Conservation (phyloP, 1,140 invertebrate genomes). For the Bombus impatiens region DNA sequence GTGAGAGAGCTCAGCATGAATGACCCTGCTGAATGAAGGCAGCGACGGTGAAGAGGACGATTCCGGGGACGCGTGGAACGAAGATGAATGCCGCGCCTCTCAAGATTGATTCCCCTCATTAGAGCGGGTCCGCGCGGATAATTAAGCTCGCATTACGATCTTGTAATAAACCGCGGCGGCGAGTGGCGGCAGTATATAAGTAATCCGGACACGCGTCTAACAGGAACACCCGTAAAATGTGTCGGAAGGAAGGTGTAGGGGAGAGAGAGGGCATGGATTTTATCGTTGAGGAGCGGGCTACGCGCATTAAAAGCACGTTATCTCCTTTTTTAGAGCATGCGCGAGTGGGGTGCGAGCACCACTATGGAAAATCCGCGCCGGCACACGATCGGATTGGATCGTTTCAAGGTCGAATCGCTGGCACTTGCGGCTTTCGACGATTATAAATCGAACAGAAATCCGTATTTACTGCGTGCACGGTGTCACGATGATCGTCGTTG, state of each 20-base stretch:
- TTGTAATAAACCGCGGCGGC: slow-evolving; percentile 46
- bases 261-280: background rate
- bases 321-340: slow-evolving; percentile 54
- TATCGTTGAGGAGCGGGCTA: slow-evolving; percentile 16
- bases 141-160: slow-evolving; percentile 68
- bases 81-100: slow-evolving; percentile 62
- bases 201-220: slow-evolving; percentile 43
- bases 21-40: slow-evolving; percentile 46
- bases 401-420: slow-evolving; percentile 61
- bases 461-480: slow-evolving; percentile 15
- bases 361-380: slow-evolving; percentile 22
- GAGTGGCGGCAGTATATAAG: background rate
- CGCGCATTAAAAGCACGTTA: slow-evolving; percentile 67
- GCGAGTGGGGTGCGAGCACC: background rate
- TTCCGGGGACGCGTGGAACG: slow-evolving; percentile 44
- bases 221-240: slow-evolving; percentile 58
- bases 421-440: slow-evolving; percentile 40
- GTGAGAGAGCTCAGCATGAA: slow-evolving; percentile 35
- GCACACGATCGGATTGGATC: slow-evolving; percentile 26
- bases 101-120: slow-evolving; percentile 69
- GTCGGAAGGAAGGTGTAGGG: background rate
- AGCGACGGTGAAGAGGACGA: slow-evolving; percentile 8
- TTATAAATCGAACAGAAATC: slow-evolving; percentile 48
- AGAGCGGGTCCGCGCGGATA: slow-evolving; percentile 53
- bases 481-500: background rate